These are phyloP conservation scores for Trematocara unimaculatum DNA, from an alignment of 2,113 vertebrate species.

Conservation along the genomic window DNA sequence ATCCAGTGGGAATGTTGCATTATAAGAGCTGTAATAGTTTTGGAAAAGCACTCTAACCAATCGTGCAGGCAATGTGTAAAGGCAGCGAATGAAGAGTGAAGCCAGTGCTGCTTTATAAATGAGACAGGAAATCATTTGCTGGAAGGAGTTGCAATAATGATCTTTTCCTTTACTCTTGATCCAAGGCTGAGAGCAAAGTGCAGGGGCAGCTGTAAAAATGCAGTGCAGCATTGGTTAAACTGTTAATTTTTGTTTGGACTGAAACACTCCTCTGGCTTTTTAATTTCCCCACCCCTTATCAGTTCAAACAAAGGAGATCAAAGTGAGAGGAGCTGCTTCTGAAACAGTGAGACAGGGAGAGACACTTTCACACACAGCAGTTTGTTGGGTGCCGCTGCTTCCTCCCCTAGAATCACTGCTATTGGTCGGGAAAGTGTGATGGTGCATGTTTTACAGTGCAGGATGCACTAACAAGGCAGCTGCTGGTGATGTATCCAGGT, in stretches of 20 bases:
- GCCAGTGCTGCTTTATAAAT: constrained; percentile 29
- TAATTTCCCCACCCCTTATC: neutral
- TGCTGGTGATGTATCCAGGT: constrained; percentile 48
- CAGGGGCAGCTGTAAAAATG: constrained; percentile 6
- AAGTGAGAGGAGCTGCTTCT: neutral
- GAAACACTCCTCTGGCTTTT: neutral
- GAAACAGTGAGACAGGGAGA: neutral
- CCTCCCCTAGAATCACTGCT: neutral
- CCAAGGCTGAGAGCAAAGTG: neutral
- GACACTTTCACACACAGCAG: constrained; percentile 14
- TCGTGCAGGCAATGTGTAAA: neutral
- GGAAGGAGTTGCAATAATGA: constrained; percentile 20
- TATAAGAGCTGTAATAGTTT: neutral
- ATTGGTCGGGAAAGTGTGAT: constrained; percentile 32
- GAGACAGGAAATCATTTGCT: constrained; percentile 49
- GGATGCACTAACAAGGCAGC: constrained; percentile 23
- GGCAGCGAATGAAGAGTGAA: neutral
- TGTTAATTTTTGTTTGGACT: neutral
- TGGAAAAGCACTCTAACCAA: neutral
- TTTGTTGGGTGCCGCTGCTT: constrained; percentile 22
- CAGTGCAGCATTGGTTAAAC: neutral
- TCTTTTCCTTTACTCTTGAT: constrained; percentile 10
- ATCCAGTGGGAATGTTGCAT: neutral
- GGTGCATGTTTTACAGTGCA: constrained; percentile 41
- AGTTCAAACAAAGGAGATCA: constrained; percentile 7